Conservation (phyloP, 1,140 invertebrate genomes). For the Cydia strobilella region DNA sequence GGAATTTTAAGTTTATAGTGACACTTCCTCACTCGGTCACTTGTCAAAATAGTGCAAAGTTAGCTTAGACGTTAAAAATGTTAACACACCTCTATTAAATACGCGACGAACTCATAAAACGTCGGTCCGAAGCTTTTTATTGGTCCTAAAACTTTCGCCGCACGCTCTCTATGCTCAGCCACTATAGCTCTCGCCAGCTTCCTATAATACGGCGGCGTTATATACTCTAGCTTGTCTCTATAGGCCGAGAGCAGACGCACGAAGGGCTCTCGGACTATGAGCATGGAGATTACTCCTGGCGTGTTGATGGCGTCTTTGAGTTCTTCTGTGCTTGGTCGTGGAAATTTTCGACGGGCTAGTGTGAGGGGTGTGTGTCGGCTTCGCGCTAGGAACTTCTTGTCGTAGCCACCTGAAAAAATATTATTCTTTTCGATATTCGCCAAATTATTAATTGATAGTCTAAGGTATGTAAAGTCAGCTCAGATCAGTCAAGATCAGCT, state of each 20-base stretch:
- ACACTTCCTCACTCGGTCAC: too few species aligned
- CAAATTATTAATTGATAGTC: too few species aligned
- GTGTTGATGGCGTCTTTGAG: slow-evolving; percentile 77
- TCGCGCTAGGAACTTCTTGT: slow-evolving; percentile 80
- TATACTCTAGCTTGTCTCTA: slow-evolving; percentile 92
- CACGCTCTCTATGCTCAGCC: slow-evolving; percentile 76
- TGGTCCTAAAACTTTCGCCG: slow-evolving; percentile 62
- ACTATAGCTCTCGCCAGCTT: slow-evolving; percentile 85
- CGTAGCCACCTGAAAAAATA: slow-evolving; percentile 80
- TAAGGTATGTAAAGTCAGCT: too few species aligned
- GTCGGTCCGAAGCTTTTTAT: slow-evolving; percentile 81
- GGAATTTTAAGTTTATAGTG: too few species aligned
- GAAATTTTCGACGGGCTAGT: slow-evolving; percentile 82
- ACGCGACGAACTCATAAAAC: slow-evolving; percentile 86
- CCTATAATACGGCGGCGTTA: slow-evolving; percentile 85
- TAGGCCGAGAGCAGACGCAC: slow-evolving; percentile 94
- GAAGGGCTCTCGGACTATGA: slow-evolving; percentile 95
- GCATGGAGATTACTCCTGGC: slow-evolving; percentile 83
- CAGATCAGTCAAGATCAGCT: too few species aligned
- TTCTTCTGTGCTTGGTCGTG: slow-evolving; percentile 81
- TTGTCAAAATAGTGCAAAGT: too few species aligned
- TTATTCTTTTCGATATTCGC: neutral
- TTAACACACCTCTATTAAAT: slow-evolving; percentile 69
- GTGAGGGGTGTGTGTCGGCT: slow-evolving; percentile 81
- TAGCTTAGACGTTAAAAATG: too few species aligned